Conservation (phyloP, 1,140 invertebrate species). For the Pseudachorutes palmiensis region DNA sequence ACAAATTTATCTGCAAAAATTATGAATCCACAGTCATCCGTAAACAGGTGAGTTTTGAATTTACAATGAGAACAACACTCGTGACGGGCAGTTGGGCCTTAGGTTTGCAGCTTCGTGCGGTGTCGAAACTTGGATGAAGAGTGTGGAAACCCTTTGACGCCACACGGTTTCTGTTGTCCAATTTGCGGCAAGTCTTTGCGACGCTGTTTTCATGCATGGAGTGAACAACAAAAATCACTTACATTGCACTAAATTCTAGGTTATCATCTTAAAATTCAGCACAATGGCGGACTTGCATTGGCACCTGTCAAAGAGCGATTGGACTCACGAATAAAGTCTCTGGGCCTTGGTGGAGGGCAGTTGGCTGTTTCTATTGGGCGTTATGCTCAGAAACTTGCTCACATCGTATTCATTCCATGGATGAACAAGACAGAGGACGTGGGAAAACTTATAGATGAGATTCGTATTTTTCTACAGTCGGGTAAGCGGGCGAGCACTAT, state of each 20-base stretch:
- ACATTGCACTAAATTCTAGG: slow-evolving; percentile 23
- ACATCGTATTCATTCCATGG: slow-evolving; percentile 24
- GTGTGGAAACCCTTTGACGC: slow-evolving; percentile 29
- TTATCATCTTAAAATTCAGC: slow-evolving; percentile 28
- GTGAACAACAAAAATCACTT: neutral
- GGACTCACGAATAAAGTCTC: neutral
- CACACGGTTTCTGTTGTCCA: slow-evolving; percentile 36
- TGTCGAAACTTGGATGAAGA: slow-evolving; percentile 6
- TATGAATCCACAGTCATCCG: slow-evolving; percentile 17
- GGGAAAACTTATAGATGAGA: slow-evolving; percentile 12
- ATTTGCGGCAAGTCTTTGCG: slow-evolving; percentile 30
- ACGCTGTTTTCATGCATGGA: neutral
- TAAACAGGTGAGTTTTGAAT: slow-evolving; percentile 18
- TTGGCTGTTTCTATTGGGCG: slow-evolving; percentile 17
- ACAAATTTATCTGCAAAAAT: slow-evolving; percentile 30
- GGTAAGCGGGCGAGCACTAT: neutral
- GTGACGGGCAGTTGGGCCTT: no score
- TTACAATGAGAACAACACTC: no score
- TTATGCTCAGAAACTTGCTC: slow-evolving; percentile 19
- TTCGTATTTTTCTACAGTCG: slow-evolving; percentile 4
- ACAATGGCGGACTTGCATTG: slow-evolving; percentile 16
- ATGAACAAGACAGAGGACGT: slow-evolving; percentile 11
- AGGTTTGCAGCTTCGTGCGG: slow-evolving; percentile 29
- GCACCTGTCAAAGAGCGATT: slow-evolving; percentile 15
- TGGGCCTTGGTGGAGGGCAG: neutral